These are phyloP conservation scores for Tetranychus truncatus DNA, from an alignment of 2,888 invertebrate species.

Conservation along the genomic window DNA sequence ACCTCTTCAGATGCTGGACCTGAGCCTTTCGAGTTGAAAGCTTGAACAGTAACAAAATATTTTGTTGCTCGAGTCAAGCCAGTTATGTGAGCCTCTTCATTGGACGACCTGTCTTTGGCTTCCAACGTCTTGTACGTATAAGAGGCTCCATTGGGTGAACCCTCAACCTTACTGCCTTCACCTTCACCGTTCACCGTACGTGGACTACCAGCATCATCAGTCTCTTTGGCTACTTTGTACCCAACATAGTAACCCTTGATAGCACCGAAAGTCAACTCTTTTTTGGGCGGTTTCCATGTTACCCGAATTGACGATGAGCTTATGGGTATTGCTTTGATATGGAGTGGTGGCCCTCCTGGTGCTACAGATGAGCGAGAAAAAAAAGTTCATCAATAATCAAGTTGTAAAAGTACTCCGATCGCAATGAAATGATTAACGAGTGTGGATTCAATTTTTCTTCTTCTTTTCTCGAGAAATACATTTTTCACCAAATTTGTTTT, in stretches of 20 bases:
- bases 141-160: not conserved
- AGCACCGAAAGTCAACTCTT: constrained; percentile 31
- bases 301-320: constrained; percentile 23
- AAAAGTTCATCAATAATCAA: too few relatives aligned
- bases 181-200: not conserved
- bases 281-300: constrained; percentile 29
- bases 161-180: not conserved
- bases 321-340: constrained; percentile 22
- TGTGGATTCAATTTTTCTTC: too few relatives aligned
- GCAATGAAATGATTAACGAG: too few relatives aligned
- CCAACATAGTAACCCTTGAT: constrained; percentile 34
- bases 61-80: constrained; percentile 24
- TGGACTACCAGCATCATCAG: not conserved
- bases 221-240: constrained; percentile 30
- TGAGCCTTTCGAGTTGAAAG: constrained; percentile 24
- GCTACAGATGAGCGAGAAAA: constrained; percentile 5
- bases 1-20: constrained; percentile 26
- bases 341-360: constrained; percentile 23
- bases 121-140: constrained; percentile 7
- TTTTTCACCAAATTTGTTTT: too few relatives aligned
- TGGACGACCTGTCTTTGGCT: not conserved
- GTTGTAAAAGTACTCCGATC: too few relatives aligned
- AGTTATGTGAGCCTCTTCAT: constrained; percentile 8
- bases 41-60: constrained; percentile 29
- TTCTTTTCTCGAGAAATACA: too few relatives aligned